Evolutionary conservation across 2,113 vertebrate species (phyloP).

Genomic region (Podocnemis expansa): DNA sequence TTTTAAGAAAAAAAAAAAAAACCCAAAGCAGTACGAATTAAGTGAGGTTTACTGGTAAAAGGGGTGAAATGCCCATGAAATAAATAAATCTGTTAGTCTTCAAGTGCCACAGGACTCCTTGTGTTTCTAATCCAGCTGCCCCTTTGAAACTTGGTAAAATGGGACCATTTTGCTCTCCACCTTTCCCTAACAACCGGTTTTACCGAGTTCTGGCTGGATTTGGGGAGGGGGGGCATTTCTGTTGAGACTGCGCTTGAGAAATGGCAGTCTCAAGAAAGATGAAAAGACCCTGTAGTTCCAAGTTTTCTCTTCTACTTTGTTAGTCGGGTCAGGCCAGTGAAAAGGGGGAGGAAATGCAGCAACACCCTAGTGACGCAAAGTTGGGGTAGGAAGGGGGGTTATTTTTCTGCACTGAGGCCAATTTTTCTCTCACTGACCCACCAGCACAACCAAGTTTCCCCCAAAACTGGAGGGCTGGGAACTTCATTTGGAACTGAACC

Average conservation of each 20-base stretch:
- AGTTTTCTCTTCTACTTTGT: neutral
- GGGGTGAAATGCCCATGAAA: too few species aligned
- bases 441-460: neutral
- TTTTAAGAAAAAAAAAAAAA: neutral
- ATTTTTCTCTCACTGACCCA: neutral
- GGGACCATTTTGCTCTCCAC: fast-evolving
- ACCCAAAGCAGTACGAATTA: neutral
- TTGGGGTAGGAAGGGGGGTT: neutral
- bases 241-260: neutral
- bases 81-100: too few species aligned
- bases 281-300: neutral
- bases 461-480: neutral
- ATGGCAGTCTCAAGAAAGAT: neutral
- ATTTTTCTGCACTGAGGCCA: neutral
- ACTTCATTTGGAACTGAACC: too few species aligned
- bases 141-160: too few species aligned
- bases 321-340: neutral
- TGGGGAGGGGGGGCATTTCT: too few species aligned
- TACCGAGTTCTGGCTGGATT: neutral
- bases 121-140: too few species aligned
- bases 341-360: neutral
- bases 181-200: neutral
- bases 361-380: neutral
- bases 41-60: neutral
- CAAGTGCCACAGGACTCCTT: too few species aligned